phyloP scores from a whole-genome alignment of 2,888 invertebrate species.

The Lepidochrysops patricia region DNA sequence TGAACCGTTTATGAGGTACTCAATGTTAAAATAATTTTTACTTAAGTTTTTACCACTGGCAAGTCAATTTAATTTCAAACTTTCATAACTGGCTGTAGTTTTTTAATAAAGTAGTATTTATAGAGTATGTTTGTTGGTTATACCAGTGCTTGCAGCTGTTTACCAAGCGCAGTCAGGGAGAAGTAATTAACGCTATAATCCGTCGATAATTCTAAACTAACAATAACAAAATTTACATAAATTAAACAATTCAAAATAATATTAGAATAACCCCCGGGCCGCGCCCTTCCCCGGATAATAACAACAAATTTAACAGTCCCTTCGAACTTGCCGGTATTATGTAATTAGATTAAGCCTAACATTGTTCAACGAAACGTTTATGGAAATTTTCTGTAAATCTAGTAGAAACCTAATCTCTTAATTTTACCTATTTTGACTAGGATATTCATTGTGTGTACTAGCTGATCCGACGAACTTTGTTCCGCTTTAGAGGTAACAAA shows the following conservation, averaged over 20 bases:
- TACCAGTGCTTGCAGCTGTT: too few species aligned
- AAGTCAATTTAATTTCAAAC: too few species aligned
- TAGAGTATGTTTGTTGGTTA: too few species aligned
- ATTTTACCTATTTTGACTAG: not conserved
- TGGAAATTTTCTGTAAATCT: not conserved
- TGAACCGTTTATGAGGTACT: too few species aligned
- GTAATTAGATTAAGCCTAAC: not conserved
- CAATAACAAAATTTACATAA: not conserved
- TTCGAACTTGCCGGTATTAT: not conserved
- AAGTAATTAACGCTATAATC: not conserved
- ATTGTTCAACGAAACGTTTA: not conserved
- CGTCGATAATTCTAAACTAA: not conserved
- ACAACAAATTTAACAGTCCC: constrained; percentile 1
- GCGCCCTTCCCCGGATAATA: not conserved
- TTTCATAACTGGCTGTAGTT: too few species aligned
- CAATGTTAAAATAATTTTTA: too few species aligned
- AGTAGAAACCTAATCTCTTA: not conserved
- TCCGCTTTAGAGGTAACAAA: too few species aligned
- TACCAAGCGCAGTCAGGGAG: not conserved
- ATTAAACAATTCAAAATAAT: not conserved
- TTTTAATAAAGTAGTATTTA: too few species aligned
- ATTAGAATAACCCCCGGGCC: not conserved
- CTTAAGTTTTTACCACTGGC: too few species aligned
- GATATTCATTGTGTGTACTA: too few species aligned
- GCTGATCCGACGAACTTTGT: too few species aligned